phyloP scores from a whole-genome alignment of 2,888 invertebrate genomes.

The Stenichneumon culpator region DNA sequence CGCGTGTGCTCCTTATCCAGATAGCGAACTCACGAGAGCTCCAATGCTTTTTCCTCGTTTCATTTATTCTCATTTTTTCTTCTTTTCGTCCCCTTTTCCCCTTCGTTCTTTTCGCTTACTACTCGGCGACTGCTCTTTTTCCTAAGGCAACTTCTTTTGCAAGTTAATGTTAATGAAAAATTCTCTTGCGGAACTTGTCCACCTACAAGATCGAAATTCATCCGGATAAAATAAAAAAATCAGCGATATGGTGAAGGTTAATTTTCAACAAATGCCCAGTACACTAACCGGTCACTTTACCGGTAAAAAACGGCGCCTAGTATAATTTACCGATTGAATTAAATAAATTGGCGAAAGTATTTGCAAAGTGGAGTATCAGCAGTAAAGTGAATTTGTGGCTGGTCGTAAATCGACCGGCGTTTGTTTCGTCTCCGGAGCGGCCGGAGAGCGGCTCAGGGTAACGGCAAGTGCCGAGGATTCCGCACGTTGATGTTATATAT shows the following conservation, averaged over 20 bases:
- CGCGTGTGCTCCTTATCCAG: background rate
- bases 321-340: background rate
- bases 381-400: conserved; percentile 43
- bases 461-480: conserved; percentile 33
- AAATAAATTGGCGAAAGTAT: background rate
- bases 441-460: background rate
- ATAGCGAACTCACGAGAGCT: conserved; percentile 33
- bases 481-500: conserved; percentile 38
- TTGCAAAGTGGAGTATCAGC: conserved; percentile 30
- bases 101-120: background rate
- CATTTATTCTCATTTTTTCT: background rate
- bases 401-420: conserved; percentile 30
- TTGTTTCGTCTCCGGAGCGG: conserved; percentile 15
- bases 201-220: background rate
- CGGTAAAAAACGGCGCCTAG: too few relatives aligned
- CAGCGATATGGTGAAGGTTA: too few relatives aligned
- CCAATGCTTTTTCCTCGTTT: background rate
- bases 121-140: conserved; percentile 1
- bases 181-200: background rate
- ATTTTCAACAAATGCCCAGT: too few relatives aligned
- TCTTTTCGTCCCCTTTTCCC: background rate
- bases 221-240: background rate
- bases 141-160: too few relatives aligned
- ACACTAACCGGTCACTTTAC: too few relatives aligned
- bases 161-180: conserved; percentile 9